phyloP scores from a whole-genome alignment of 2,797 vertebrate species.

The Sandelia bainsii region DNA sequence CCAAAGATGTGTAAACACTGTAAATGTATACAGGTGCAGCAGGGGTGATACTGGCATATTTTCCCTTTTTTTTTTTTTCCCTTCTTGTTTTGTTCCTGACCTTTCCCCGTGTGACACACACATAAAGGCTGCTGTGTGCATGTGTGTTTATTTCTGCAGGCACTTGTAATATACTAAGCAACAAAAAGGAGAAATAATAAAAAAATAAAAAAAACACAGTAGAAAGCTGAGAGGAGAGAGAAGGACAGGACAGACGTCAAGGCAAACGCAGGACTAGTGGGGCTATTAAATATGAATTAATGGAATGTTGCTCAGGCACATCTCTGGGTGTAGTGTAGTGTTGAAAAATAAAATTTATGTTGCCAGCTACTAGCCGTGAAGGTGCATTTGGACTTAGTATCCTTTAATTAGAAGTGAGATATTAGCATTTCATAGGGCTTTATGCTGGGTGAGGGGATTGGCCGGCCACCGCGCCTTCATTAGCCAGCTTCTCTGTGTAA shows the following conservation, averaged over 20 bases:
- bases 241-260: slow-evolving; percentile 51
- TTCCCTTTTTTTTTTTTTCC: slow-evolving; percentile 19
- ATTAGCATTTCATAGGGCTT: slow-evolving; percentile 99
- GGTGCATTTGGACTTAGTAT: slow-evolving; percentile 95
- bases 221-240: slow-evolving; percentile 58
- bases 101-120: slow-evolving; percentile 58
- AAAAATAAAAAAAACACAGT: slow-evolving; percentile 34
- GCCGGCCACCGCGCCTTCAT: slow-evolving; percentile 96
- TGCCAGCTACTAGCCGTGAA: slow-evolving; percentile 84
- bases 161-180: slow-evolving; percentile 38
- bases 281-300: slow-evolving; percentile 86
- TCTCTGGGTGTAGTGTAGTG: slow-evolving; percentile 78
- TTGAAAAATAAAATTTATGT: slow-evolving; percentile 86
- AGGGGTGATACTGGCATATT: slow-evolving; percentile 54
- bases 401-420: slow-evolving; percentile 99
- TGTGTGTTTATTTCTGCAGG: slow-evolving; percentile 60
- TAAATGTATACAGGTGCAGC: slow-evolving; percentile 76
- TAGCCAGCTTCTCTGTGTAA: slow-evolving; percentile 97
- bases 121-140: slow-evolving; percentile 43
- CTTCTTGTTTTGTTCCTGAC: slow-evolving; percentile 34
- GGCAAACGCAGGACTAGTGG: slow-evolving; percentile 60
- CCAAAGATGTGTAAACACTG: slow-evolving; percentile 80
- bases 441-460: slow-evolving; percentile 93
- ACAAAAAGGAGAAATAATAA: slow-evolving; percentile 44
- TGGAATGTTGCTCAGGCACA: slow-evolving; percentile 81